Percentiles rank a stretch among this genome's conserved stretches.
Conservation (phyloP, 2,888 invertebrate species). For the Apantesis nais region DNA sequence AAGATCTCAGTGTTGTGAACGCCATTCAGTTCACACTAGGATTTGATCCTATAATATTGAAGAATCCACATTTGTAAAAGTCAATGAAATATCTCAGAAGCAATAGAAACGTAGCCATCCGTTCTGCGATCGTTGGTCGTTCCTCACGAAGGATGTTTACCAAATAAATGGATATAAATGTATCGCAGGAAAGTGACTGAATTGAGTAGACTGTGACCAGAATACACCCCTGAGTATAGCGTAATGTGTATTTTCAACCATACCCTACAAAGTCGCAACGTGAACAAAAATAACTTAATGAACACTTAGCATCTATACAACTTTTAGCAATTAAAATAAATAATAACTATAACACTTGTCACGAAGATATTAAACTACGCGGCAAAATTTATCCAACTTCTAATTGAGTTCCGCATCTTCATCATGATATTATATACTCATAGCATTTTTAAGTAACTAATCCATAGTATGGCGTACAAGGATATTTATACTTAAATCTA, state of each 20-base stretch:
- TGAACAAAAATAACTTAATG: background rate
- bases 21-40: conserved; percentile 45
- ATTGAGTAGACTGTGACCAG: conserved; percentile 48
- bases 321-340: background rate
- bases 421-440: no score
- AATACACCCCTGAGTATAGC: conserved; percentile 43
- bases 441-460: no score
- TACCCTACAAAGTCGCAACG: background rate
- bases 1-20: conserved; percentile 42
- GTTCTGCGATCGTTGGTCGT: conserved; percentile 54
- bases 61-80: conserved; percentile 64
- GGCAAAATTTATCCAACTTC: background rate
- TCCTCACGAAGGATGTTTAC: conserved; percentile 58
- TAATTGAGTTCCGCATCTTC: no score
- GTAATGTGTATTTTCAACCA: conserved; percentile 26
- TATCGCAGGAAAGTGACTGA: conserved; percentile 53
- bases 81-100: conserved; percentile 68
- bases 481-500: no score
- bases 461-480: no score
- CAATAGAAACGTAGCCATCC: conserved; percentile 66
- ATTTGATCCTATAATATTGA: conserved; percentile 55
- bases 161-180: conserved; percentile 69
- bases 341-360: background rate
- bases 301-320: background rate
- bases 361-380: no score